A percentile compares a stretch with the other conserved stretches of the same genome.
These are phyloP conservation scores for Dermochelys coriacea DNA, from an alignment of 2,797 vertebrate genomes.

Conservation along the genomic window DNA sequence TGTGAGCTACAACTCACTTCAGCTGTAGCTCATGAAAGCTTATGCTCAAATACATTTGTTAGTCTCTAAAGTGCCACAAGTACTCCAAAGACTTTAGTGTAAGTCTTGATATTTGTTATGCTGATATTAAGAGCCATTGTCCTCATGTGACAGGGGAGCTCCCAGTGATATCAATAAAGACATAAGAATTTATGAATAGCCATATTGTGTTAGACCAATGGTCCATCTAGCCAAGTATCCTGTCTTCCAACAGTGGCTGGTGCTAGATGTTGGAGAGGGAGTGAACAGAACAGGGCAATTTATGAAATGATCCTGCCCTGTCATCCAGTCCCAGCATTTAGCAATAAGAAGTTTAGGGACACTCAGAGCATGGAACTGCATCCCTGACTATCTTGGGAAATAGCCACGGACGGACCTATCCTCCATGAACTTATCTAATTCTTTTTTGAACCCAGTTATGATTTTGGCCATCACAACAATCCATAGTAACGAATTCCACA, in stretches of 20 bases:
- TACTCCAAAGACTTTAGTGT: neutral
- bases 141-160: neutral
- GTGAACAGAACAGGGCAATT: neutral
- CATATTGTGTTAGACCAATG: neutral
- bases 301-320: neutral
- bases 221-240: neutral
- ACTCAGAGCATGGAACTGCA: neutral
- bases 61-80: no score
- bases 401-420: neutral
- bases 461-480: neutral
- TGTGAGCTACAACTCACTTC: no score
- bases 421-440: neutral
- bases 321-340: neutral
- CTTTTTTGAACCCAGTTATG: neutral
- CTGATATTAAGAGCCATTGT: neutral
- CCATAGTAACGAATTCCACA: neutral
- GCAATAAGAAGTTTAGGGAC: neutral
- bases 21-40: no score
- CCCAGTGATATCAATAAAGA: neutral
- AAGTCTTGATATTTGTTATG: neutral
- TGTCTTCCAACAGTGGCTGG: neutral
- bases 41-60: no score
- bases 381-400: neutral
- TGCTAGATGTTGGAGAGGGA: neutral
- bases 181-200: neutral